A percentile compares a stretch with the other conserved stretches of the same genome.
Conservation (phyloP, 2,888 invertebrate genomes). For the Rhorus exstirpatorius region DNA sequence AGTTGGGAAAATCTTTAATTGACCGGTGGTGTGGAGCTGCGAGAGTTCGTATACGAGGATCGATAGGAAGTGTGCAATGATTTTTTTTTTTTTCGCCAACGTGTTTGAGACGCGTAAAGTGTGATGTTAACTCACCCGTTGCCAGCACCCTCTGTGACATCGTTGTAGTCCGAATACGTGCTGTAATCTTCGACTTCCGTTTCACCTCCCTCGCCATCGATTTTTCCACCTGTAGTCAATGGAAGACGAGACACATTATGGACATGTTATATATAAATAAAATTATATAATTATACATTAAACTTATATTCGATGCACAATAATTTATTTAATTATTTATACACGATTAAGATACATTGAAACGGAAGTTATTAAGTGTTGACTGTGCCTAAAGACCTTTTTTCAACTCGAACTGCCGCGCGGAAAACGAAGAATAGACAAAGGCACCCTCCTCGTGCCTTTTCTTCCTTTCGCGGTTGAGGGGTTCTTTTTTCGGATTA, state of each 20-base stretch:
- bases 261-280: too few species aligned
- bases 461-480: slow-evolving; percentile 6
- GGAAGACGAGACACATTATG: not conserved
- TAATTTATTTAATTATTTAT: too few species aligned
- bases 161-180: slow-evolving; percentile 81
- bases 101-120: slow-evolving; percentile 24
- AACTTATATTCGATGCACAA: too few species aligned
- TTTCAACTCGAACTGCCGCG: not conserved
- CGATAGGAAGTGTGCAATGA: not conserved
- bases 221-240: slow-evolving; percentile 73
- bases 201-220: slow-evolving; percentile 77
- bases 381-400: too few species aligned
- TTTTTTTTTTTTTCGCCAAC: slow-evolving; percentile 4
- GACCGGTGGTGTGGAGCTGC: slow-evolving; percentile 3
- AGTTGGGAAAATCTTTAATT: slow-evolving; percentile 63
- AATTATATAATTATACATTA: too few species aligned
- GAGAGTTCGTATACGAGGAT: not conserved
- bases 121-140: slow-evolving; percentile 77
- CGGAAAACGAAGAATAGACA: not conserved
- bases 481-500: not conserved
- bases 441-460: too few species aligned
- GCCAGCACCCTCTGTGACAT: slow-evolving; percentile 77
- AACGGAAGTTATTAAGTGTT: not conserved
- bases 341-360: not conserved
- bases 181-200: slow-evolving; percentile 80